Conservation (phyloP, 2,113 vertebrate species). For the Charadrius vociferus region DNA sequence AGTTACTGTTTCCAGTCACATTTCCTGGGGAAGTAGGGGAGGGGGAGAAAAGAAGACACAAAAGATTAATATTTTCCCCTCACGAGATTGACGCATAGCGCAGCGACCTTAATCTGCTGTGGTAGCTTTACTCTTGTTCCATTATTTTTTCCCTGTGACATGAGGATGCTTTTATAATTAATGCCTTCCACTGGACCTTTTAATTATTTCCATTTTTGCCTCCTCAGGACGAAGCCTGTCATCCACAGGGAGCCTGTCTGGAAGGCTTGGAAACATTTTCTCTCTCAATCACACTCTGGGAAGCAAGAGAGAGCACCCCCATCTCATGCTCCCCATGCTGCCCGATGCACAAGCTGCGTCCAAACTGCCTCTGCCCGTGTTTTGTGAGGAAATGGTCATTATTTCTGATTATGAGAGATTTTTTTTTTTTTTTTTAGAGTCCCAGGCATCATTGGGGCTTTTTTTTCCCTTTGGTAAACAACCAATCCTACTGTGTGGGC, state of each 20-base stretch:
- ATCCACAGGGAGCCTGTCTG: background rate
- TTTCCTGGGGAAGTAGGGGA: slow-evolving; percentile 77
- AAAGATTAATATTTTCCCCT: slow-evolving; percentile 33
- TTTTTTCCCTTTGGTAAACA: background rate
- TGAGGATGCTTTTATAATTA: background rate
- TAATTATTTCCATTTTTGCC: slow-evolving; percentile 14
- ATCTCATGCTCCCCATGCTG: background rate
- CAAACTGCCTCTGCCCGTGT: fast-evolving
- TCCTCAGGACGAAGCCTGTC: background rate
- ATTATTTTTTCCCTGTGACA: background rate
- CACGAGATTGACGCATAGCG: background rate
- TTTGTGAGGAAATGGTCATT: background rate
- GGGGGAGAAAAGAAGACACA: background rate
- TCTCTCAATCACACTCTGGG: background rate
- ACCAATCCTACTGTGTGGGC: background rate
- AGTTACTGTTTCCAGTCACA: slow-evolving; percentile 94
- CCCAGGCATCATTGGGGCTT: background rate
- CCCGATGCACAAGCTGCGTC: background rate
- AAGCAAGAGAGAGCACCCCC: background rate
- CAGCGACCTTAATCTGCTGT: background rate
- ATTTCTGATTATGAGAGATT: background rate
- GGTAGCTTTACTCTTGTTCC: background rate
- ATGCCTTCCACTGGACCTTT: background rate
- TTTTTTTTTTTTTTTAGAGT: background rate
- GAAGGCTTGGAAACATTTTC: background rate